Base-by-base conservation (phyloP, 2,888 invertebrate species). In the Xiphydria camelus region DNA sequence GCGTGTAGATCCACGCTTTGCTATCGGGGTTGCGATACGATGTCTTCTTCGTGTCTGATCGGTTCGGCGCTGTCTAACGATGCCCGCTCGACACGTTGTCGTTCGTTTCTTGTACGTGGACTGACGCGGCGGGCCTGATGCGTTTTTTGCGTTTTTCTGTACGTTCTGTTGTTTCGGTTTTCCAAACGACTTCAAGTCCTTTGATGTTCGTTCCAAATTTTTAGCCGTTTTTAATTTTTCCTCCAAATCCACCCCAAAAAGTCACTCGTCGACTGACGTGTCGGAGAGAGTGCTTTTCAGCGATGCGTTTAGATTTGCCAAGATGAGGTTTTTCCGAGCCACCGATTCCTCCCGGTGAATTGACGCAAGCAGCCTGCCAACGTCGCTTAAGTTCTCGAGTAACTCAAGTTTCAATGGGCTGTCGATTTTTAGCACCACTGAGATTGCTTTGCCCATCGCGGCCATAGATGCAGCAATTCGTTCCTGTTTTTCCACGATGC, bases 401-500 rank as follows among this genome's bases (percentile, higher is more conserved):
- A 45, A 14, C 2, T 10, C 15, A 25, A 39, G 34, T 29, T 45
- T 33, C 4, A 39, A 19, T 20, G 29, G 23, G 20, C 4, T 7
- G 21, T 35, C 23, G 38, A 32, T 36, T 15, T 42, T 48, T 3
- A 42, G 7, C 3, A 19, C 14, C 2, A 34, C 9, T 10, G 46
- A 33, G 7, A 33, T 40, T 1, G 36, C 40, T 37, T 35, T 38
- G 2, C 45, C 42, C 25, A 45, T 12, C 9, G 40, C 45, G 4
- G 40, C 32, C 2, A 51, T 18, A 31, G 32, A 51, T 7, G 45
- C 45, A 2, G 42, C 25, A 7, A 48, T 21, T 2, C 36, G 34
- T 15, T 50, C 43, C 39, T 51, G 42, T 42, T 46, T 52, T n/a
- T 33, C 34, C n/a, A 45, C 18, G 20, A 52, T 46, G 6, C 51